These are phyloP conservation scores for Pseudopleuronectes americanus DNA, from an alignment of 2,797 vertebrate species.

Conservation along the genomic window DNA sequence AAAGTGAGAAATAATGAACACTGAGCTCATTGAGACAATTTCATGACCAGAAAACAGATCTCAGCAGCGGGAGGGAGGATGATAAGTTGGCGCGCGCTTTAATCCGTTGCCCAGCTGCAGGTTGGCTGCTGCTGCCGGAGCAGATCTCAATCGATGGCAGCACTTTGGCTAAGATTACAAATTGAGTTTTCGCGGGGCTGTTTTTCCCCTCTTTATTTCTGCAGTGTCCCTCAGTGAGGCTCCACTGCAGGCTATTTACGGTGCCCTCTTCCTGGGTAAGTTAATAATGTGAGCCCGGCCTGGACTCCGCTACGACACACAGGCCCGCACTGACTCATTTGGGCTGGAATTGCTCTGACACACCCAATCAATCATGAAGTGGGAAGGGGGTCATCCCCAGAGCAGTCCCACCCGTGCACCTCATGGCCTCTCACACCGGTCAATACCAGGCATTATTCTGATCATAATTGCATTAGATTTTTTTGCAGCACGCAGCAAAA, in stretches of 20 bases:
- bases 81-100: constrained; percentile 34
- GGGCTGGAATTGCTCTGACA: constrained; percentile 74
- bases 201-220: constrained; percentile 72
- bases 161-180: constrained; percentile 82
- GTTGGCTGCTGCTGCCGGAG: constrained; percentile 55
- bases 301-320: constrained; percentile 62
- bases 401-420: constrained; percentile 66
- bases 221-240: constrained; percentile 73
- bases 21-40: constrained; percentile 4
- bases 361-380: constrained; percentile 82
- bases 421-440: constrained; percentile 60
- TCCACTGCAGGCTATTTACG: constrained; percentile 76
- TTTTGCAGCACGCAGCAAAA: constrained; percentile 60
- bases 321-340: constrained; percentile 73
- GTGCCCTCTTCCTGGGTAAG: constrained; percentile 80
- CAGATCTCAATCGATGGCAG: constrained; percentile 76
- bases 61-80: constrained; percentile 18
- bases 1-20: not conserved
- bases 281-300: constrained; percentile 78
- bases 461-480: constrained; percentile 76
- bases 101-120: constrained; percentile 57
- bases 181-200: constrained; percentile 79
- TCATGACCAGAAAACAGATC: constrained; percentile 2
- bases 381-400: constrained; percentile 72
- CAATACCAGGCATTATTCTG: constrained; percentile 73